Conservation (phyloP, 2,888 invertebrate genomes). For the Drosophila mettleri region DNA sequence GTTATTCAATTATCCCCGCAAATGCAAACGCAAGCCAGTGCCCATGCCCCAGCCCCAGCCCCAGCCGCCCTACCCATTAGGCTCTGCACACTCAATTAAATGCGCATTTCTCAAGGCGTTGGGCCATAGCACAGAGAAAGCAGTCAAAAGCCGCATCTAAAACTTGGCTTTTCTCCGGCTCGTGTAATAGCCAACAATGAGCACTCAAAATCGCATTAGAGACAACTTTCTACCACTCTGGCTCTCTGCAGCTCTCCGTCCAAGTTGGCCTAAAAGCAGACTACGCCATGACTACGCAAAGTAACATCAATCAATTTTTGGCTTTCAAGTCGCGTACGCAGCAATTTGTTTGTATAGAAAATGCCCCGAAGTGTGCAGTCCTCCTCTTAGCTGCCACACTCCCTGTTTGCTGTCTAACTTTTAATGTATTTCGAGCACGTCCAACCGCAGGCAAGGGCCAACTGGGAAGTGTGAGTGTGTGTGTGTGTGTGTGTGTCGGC, state of each 20-base stretch:
- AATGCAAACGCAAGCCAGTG: too few species aligned
- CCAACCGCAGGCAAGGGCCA: slow-evolving; percentile 53
- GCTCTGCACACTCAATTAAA: slow-evolving; percentile 65
- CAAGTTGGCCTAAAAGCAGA: slow-evolving; percentile 59
- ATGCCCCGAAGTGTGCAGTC: slow-evolving; percentile 51
- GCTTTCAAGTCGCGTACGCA: slow-evolving; percentile 78
- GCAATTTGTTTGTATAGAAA: slow-evolving; percentile 80
- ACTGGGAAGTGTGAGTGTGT: slow-evolving; percentile 1
- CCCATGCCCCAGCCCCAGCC: neutral
- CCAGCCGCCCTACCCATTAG: neutral
- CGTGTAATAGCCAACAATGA: slow-evolving; percentile 64
- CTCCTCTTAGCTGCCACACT: neutral
- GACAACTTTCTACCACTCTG: slow-evolving; percentile 46
- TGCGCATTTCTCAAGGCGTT: slow-evolving; percentile 62
- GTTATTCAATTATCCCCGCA: slow-evolving; percentile 74
- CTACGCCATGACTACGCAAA: slow-evolving; percentile 51
- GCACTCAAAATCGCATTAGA: slow-evolving; percentile 79
- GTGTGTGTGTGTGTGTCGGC: slow-evolving; percentile 26
- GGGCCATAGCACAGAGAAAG: slow-evolving; percentile 36
- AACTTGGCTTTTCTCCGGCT: slow-evolving; percentile 26
- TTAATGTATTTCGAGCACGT: slow-evolving; percentile 79
- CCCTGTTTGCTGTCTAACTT: slow-evolving; percentile 58
- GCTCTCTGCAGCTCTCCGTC: neutral
- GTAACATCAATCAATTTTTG: slow-evolving; percentile 77
- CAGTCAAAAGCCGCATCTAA: slow-evolving; percentile 19